These are phyloP conservation scores for Uria lomvia DNA, from an alignment of 2,113 vertebrate genomes.

Conservation along the genomic window DNA sequence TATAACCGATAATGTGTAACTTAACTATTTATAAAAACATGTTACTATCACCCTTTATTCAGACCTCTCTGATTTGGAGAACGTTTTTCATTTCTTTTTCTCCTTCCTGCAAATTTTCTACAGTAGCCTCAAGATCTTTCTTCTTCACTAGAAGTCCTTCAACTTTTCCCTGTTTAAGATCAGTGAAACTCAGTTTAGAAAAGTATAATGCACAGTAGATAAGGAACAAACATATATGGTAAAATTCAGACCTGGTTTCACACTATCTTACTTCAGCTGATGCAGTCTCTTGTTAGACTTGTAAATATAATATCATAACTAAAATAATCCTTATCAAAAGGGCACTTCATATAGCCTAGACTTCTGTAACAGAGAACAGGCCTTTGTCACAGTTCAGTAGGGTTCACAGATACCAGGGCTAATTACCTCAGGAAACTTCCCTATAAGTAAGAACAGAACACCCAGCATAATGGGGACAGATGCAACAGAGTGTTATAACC, in stretches of 20 bases:
- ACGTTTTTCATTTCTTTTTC: constrained; percentile 65
- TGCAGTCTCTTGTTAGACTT: not conserved
- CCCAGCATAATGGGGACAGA: not conserved
- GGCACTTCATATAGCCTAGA: not conserved
- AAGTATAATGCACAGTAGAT: not conserved
- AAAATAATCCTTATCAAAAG: not conserved
- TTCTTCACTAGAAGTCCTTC: constrained; percentile 69
- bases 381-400: not conserved
- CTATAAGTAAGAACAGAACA: not conserved
- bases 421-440: not conserved
- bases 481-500: not conserved
- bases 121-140: constrained; percentile 61
- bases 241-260: not conserved
- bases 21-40: not conserved
- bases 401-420: not conserved
- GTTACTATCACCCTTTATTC: not conserved
- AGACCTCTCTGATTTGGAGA: constrained; percentile 73
- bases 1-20: not conserved
- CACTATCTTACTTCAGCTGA: not conserved
- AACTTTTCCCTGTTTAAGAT: constrained; percentile 69
- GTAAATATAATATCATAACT: not conserved
- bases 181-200: not conserved
- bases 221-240: not conserved
- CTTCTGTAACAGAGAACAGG: not conserved
- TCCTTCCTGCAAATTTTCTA: constrained; percentile 71